phyloP scores from a whole-genome alignment of 2,113 vertebrate species.

The Neoarius graeffei region DNA sequence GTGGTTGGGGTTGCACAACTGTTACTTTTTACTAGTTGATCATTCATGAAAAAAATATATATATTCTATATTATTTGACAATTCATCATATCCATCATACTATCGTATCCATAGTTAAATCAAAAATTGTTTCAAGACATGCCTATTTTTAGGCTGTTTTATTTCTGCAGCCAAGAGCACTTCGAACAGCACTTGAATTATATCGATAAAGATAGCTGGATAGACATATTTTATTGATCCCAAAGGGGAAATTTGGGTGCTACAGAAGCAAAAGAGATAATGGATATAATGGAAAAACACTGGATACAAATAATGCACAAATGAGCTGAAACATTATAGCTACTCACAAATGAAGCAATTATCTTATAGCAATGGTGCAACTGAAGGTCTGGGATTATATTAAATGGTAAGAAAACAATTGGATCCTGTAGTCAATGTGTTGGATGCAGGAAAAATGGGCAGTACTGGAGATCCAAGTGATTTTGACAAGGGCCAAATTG shows the following conservation, averaged over 20 bases:
- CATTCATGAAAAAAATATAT: not conserved
- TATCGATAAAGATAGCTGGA: not conserved
- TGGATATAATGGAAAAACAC: not conserved
- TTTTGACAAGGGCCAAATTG: no score
- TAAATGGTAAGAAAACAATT: not conserved
- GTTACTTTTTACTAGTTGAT: not conserved
- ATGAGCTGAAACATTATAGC: not conserved
- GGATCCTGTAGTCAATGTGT: not conserved
- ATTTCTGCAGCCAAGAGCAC: not conserved
- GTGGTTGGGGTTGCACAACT: no score
- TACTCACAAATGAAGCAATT: not conserved
- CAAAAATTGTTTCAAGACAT: not conserved
- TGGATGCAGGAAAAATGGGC: not conserved
- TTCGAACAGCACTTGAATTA: not conserved
- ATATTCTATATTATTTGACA: not conserved
- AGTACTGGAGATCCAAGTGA: not conserved
- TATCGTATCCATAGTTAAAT: not conserved
- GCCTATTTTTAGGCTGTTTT: not conserved
- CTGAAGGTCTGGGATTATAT: not conserved
- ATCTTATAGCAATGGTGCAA: not conserved
- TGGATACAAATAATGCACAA: not conserved
- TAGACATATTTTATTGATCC: not conserved
- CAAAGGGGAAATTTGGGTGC: not conserved
- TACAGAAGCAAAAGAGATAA: not conserved
- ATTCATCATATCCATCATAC: not conserved